Evolutionary conservation across 2,888 invertebrate genomes (phyloP).

Genomic region (Melipona beecheii): DNA sequence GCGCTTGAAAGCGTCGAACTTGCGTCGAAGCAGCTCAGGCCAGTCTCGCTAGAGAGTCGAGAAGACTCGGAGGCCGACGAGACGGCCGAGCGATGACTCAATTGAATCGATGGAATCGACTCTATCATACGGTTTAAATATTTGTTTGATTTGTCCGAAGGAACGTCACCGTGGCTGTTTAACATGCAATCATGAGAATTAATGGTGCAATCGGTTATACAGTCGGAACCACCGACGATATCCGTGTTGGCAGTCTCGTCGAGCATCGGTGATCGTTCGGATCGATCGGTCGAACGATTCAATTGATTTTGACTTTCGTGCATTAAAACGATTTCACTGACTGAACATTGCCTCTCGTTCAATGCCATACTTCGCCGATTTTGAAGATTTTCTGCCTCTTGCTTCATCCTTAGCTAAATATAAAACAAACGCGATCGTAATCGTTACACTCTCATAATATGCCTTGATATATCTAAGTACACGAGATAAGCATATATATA

Average conservation of each 20-base stretch:
- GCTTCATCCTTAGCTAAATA: slow-evolving; percentile 75
- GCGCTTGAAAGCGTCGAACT: slow-evolving; percentile 77
- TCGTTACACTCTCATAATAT: neutral
- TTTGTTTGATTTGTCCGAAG: slow-evolving; percentile 23
- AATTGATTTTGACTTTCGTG: slow-evolving; percentile 77
- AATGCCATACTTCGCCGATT: slow-evolving; percentile 81
- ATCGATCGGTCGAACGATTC: slow-evolving; percentile 55
- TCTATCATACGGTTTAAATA: slow-evolving; percentile 26
- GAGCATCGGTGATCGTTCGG: slow-evolving; percentile 52
- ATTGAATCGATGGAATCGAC: slow-evolving; percentile 31
- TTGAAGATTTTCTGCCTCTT: slow-evolving; percentile 73
- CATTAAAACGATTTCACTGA: slow-evolving; percentile 81
- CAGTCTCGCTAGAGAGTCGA: slow-evolving; percentile 63
- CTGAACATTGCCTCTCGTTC: slow-evolving; percentile 80
- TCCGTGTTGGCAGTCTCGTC: neutral
- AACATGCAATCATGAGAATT: neutral
- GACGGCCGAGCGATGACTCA: slow-evolving; percentile 63
- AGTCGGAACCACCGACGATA: neutral
- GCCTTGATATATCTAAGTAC: neutral
- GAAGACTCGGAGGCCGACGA: slow-evolving; percentile 64
- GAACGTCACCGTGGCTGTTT: slow-evolving; percentile 12
- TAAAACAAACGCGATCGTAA: slow-evolving; percentile 16
- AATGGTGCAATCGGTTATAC: neutral
- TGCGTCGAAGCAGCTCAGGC: slow-evolving; percentile 79
- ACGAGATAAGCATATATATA: neutral